Percentiles rank a stretch among this genome's conserved stretches.
Evolutionary conservation across 92 coral and sea anemone species (phyloP).

Genomic region (Palythoa grandiflora): DNA sequence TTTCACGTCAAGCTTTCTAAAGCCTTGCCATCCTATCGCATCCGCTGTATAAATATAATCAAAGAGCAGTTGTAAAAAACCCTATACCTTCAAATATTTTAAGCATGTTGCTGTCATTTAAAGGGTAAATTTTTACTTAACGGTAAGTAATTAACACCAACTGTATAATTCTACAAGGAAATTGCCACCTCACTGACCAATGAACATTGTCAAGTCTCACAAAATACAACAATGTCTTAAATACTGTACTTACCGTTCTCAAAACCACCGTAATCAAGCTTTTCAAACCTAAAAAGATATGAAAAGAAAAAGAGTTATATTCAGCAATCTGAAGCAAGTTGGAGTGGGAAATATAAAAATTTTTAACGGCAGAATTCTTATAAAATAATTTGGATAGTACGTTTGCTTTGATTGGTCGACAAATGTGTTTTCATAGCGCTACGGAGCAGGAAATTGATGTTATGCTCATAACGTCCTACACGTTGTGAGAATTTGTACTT

Average conservation of each 20-base stretch:
- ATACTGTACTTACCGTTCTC: conserved; percentile 60
- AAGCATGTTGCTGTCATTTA: neutral
- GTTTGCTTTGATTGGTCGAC: no score
- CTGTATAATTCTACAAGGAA: neutral
- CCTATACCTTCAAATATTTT: no score
- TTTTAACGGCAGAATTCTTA: no score
- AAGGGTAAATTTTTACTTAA: neutral
- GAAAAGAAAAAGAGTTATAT: neutral
- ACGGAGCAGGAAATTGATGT: no score
- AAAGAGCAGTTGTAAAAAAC: neutral
- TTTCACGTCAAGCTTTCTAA: conserved; percentile 74
- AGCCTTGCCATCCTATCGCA: conserved; percentile 60
- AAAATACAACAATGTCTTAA: neutral
- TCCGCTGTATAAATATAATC: conserved; percentile 54
- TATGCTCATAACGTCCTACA: no score
- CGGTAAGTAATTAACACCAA: no score
- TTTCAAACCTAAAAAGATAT: conserved; percentile 63
- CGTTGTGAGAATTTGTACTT: no score
- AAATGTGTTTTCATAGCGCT: no score
- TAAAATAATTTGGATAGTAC: no score
- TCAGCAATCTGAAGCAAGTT: neutral
- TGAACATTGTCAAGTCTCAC: neutral
- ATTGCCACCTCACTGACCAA: neutral
- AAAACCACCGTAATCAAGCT: conserved; percentile 52
- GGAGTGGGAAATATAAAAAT: no score